Percentiles rank a stretch among this genome's conserved stretches.
Conservation (phyloP, 2,888 invertebrate species). For the Caenorhabditis afra region DNA sequence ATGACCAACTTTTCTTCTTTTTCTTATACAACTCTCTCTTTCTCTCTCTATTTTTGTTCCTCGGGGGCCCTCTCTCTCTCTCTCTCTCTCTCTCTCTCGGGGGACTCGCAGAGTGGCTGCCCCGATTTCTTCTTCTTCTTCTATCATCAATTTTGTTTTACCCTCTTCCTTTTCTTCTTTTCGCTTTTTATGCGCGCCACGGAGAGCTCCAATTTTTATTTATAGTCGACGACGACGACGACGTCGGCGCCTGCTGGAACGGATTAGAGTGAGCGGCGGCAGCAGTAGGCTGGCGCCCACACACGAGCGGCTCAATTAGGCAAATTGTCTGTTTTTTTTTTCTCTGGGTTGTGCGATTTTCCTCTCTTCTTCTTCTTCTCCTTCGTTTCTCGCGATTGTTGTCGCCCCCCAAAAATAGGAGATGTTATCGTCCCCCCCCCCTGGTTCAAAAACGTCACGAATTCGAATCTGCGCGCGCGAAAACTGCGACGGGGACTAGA, state of each 20-base stretch:
- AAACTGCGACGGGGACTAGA: neutral
- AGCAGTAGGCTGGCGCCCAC: no score
- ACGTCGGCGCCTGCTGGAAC: neutral
- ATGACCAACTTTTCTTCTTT: slow-evolving; percentile 50
- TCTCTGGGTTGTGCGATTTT: neutral
- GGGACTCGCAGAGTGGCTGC: neutral
- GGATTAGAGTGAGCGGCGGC: slow-evolving; percentile 21
- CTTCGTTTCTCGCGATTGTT: slow-evolving; percentile 7
- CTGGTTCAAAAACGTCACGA: no score
- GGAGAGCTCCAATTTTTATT: no score
- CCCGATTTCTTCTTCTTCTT: slow-evolving; percentile 12
- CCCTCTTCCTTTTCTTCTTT: slow-evolving; percentile 27
- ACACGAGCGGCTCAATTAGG: slow-evolving; percentile 30
- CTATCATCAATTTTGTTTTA: slow-evolving; percentile 42
- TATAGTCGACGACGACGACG: neutral
- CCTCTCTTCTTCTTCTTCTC: slow-evolving; percentile 1
- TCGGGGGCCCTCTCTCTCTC: slow-evolving; percentile 1
- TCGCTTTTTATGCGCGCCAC: no score
- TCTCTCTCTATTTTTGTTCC: slow-evolving; percentile 32
- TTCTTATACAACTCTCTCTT: slow-evolving; percentile 15
- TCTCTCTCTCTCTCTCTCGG: neutral
- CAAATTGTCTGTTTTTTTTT: slow-evolving; percentile 27
- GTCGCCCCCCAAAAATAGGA: no score
- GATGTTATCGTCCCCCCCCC: no score
- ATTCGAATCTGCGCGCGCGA: neutral